Conservation (phyloP, 2,113 vertebrate genomes). For the Pseudorasbora parva region DNA sequence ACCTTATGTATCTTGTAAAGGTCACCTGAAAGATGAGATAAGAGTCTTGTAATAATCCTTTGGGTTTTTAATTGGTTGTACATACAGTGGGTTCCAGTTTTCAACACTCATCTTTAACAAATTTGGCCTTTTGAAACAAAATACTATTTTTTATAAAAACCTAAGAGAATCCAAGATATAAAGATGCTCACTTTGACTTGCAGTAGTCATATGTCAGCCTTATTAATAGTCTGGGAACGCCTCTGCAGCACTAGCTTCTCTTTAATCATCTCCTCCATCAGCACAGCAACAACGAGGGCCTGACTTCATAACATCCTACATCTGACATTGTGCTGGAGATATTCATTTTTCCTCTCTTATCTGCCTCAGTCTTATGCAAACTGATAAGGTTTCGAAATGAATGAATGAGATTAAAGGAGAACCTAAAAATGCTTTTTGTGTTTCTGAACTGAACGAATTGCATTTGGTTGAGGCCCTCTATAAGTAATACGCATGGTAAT, state of each 20-base stretch:
- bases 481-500: background rate
- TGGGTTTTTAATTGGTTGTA: constrained; percentile 24
- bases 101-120: background rate
- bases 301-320: constrained; percentile 46
- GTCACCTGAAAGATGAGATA: constrained; percentile 41
- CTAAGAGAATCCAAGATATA: background rate
- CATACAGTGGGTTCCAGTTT: constrained; percentile 19
- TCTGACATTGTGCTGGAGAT: constrained; percentile 49
- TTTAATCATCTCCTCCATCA: constrained; percentile 51
- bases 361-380: constrained; percentile 48
- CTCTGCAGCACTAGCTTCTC: constrained; percentile 21
- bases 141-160: background rate
- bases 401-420: constrained; percentile 43
- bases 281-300: constrained; percentile 40
- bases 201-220: constrained; percentile 37
- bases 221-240: constrained; percentile 44
- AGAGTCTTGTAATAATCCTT: background rate
- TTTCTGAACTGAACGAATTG: constrained; percentile 28
- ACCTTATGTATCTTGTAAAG: constrained; percentile 8
- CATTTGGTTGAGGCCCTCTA: constrained; percentile 24
- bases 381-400: constrained; percentile 48
- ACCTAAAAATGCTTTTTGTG: constrained; percentile 37
- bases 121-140: constrained; percentile 29
- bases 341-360: constrained; percentile 48
- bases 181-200: background rate